Conservation (phyloP, 1,140 invertebrate genomes). For the Drosophila tani region DNA sequence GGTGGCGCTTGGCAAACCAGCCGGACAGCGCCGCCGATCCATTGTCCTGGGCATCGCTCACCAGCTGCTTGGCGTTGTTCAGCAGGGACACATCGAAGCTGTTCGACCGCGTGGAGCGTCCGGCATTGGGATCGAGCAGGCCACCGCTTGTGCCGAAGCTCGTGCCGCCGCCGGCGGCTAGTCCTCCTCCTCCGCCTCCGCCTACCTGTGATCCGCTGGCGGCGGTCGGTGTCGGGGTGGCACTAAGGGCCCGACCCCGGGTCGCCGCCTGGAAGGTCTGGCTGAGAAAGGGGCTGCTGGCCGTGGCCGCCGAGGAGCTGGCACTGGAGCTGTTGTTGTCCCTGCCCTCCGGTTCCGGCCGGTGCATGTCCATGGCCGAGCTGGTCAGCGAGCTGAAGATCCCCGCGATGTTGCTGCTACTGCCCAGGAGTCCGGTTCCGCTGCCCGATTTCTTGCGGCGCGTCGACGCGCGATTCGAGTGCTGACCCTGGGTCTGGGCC, state of each 20-base stretch:
- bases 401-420: conserved; percentile 89
- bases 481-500: conserved; percentile 76
- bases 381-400: conserved; percentile 91
- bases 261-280: conserved; percentile 65
- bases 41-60: conserved; percentile 84
- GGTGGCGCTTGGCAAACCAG: conserved; percentile 91
- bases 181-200: background rate
- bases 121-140: conserved; percentile 78
- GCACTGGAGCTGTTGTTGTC: conserved; percentile 42
- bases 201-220: background rate
- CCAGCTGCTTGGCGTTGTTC: conserved; percentile 85
- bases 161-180: background rate
- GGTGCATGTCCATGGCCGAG: conserved; percentile 90
- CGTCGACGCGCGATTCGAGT: conserved; percentile 52
- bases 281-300: conserved; percentile 56
- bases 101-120: conserved; percentile 89
- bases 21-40: conserved; percentile 87
- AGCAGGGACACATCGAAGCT: conserved; percentile 92
- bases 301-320: conserved; percentile 60
- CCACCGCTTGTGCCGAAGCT: conserved; percentile 32
- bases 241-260: conserved; percentile 78
- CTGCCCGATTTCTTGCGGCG: conserved; percentile 84
- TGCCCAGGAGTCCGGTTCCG: conserved; percentile 88
- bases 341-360: conserved; percentile 85
- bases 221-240: conserved; percentile 56